phyloP scores from a whole-genome alignment of 2,888 invertebrate genomes.

The Scaptomyza polygonia region DNA sequence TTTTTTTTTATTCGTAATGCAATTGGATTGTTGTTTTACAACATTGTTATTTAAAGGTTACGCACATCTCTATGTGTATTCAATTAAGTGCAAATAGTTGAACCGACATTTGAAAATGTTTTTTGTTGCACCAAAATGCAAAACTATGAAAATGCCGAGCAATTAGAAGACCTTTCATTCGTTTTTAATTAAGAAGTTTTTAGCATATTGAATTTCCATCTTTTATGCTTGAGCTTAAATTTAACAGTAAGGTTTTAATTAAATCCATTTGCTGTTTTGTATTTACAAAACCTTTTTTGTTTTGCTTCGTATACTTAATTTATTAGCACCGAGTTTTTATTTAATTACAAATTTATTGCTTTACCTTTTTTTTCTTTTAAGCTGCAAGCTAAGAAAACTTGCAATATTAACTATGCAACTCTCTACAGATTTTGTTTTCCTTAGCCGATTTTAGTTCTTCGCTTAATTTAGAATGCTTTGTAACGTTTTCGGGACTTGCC shows the following conservation, averaged over 20 bases:
- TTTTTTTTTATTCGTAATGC: slow-evolving; percentile 54
- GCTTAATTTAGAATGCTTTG: slow-evolving; percentile 22
- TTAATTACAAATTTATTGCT: not conserved
- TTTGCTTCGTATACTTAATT: not conserved
- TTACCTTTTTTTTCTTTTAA: not conserved
- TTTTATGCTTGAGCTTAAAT: too few relatives aligned
- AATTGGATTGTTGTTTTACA: slow-evolving; percentile 57
- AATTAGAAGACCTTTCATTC: slow-evolving; percentile 1
- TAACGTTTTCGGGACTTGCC: slow-evolving; percentile 15
- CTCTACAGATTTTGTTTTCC: not conserved
- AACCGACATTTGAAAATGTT: slow-evolving; percentile 5
- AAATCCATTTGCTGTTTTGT: not conserved
- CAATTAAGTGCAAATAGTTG: slow-evolving; percentile 2
- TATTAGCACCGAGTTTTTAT: not conserved
- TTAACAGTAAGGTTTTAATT: not conserved
- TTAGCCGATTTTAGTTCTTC: slow-evolving; percentile 3
- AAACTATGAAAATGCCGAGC: not conserved
- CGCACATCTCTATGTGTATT: slow-evolving; percentile 26
- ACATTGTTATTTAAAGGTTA: slow-evolving; percentile 36
- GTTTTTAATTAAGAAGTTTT: not conserved
- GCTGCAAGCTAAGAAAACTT: not conserved
- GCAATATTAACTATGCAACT: slow-evolving; percentile 6
- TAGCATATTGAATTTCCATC: not conserved
- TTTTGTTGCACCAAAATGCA: not conserved
- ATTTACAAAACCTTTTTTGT: not conserved